Evolutionary conservation across 2,113 vertebrate genomes (phyloP).

Genomic region (Pelvicachromis taeniatus): DNA sequence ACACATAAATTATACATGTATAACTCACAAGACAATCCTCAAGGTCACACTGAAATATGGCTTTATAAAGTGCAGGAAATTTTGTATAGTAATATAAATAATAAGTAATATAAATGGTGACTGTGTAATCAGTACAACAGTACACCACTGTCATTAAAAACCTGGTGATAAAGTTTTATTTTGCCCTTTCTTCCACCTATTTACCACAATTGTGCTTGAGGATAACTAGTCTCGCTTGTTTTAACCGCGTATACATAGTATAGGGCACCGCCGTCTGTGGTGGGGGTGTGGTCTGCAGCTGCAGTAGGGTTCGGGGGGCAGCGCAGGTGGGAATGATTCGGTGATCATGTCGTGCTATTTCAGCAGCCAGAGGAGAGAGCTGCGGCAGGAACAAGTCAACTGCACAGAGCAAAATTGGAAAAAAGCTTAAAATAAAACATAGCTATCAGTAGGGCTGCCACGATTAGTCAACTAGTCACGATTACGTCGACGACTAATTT

Average conservation of each 20-base stretch:
- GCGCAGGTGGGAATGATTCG: not conserved
- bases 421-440: not conserved
- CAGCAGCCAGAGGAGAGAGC: not conserved
- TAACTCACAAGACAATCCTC: not conserved
- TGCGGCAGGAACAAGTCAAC: not conserved
- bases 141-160: not conserved
- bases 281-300: not conserved
- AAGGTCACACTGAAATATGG: not conserved
- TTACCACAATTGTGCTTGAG: fast-evolving
- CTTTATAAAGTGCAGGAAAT: not conserved
- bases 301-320: fast-evolving
- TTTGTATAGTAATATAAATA: too few species aligned
- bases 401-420: not conserved
- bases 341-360: not conserved
- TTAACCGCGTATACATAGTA: not conserved
- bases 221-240: not conserved
- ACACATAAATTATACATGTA: not conserved
- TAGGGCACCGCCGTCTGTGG: not conserved
- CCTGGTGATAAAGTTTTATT: not conserved
- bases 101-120: not conserved
- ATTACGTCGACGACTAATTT: too few species aligned
- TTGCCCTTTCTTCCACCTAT: not conserved
- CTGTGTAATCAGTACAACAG: fast-evolving
- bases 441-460: too few species aligned
- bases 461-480: too few species aligned